Percentiles rank a stretch among this genome's conserved stretches.
phyloP scores from a whole-genome alignment of 2,113 vertebrate genomes.

The Hiodon tergisus region DNA sequence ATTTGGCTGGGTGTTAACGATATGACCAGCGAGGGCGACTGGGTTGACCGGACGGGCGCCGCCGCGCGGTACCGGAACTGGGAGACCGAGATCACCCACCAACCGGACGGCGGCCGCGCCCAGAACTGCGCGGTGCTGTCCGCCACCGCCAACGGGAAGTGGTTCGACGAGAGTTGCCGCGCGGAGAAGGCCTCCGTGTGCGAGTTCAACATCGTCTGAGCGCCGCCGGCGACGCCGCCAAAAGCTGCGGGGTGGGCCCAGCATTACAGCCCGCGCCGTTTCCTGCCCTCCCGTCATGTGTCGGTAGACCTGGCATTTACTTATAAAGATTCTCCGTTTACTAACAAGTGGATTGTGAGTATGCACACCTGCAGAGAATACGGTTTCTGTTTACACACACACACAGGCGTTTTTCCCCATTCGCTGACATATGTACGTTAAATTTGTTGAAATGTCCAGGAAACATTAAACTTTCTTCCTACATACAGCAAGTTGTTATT shows the following conservation, averaged over 20 bases:
- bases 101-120: slow-evolving; percentile 77
- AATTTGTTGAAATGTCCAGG: too few species aligned
- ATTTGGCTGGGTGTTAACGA: slow-evolving; percentile 92
- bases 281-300: background rate
- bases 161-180: slow-evolving; percentile 84
- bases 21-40: slow-evolving; percentile 71
- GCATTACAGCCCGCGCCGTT: background rate
- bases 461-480: too few species aligned
- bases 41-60: slow-evolving; percentile 75
- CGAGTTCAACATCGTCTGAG: slow-evolving; percentile 86
- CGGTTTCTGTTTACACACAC: too few species aligned
- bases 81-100: slow-evolving; percentile 86
- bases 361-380: too few species aligned
- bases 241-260: accelerated
- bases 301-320: too few species aligned
- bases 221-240: background rate
- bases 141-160: slow-evolving; percentile 69
- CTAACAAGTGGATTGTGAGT: too few species aligned
- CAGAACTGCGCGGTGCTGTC: slow-evolving; percentile 84
- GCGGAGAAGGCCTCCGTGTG: slow-evolving; percentile 80
- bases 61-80: slow-evolving; percentile 81
- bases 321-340: too few species aligned
- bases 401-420: too few species aligned
- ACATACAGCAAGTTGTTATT: too few species aligned
- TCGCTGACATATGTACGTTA: too few species aligned